Base-by-base conservation (phyloP, 2,797 vertebrate species). In the Catamblyrhynchus diadema region DNA sequence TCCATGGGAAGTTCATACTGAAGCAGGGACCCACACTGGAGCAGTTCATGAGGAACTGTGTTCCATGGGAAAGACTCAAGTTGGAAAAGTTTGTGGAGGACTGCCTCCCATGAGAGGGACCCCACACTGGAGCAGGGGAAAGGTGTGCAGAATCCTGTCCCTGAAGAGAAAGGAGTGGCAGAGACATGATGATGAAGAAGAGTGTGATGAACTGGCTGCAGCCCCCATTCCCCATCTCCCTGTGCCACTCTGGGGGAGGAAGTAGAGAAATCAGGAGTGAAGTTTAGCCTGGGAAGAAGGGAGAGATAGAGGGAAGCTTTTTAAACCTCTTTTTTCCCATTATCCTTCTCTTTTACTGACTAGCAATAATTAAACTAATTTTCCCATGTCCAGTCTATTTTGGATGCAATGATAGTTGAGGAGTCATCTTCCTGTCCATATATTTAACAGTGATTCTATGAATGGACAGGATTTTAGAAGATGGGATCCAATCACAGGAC, bases 171-270 rank as follows among this genome's bases (percentile, higher is more conserved):
- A 50, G 45, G 22, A 71, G 12, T 19, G 23, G 18, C 5, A 20
- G 15, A 64, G 30, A 71, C 6, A 59, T 18, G 39, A 71, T 45
- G 33, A 59, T 53, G 65, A 59, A 39, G 54, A 61, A 50, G 25
- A 70, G 17, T 51, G 22, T 35, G 30, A 53, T 78, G 45, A 71
- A 65, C 10, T 59, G 45, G 18, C 14, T 21, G 4, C 33, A 53
- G 59, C 15, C 9, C 7, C 39, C n/a, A 45, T 50, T 69, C 25
- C 14, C 24, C 2, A 4, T 28, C 16, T 24, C 10, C 22, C 23
- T 32, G 20, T 6, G 10, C 19, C 5, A 1, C 20, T 42, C 32
- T 7, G 6, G 8, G 11, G 3, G 9, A 74, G 15, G 4, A 42
- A 42, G 16, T 2, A 65, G 17, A 64, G 33, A 57, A 86, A n/a